A percentile compares a stretch with the other conserved stretches of the same genome.
Conservation (phyloP, 2,888 invertebrate genomes). For the Phlogophora meticulosa region DNA sequence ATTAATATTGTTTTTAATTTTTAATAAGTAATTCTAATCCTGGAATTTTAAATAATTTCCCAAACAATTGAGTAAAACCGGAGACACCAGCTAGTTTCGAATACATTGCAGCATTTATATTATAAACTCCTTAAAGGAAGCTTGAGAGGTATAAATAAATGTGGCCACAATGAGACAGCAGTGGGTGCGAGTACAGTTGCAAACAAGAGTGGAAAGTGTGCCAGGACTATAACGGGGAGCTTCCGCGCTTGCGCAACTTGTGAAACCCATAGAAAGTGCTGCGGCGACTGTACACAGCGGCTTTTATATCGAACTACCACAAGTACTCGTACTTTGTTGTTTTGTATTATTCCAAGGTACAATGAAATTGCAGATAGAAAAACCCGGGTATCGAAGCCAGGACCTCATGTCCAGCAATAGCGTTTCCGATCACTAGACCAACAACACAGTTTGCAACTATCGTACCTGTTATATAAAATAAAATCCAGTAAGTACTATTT, state of each 20-base stretch:
- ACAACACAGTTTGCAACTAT: no score
- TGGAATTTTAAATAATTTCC: no score
- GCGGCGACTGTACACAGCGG: slow-evolving; percentile 45
- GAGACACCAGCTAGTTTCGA: neutral
- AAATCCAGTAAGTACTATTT: no score
- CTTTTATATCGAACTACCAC: slow-evolving; percentile 24
- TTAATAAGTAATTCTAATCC: no score
- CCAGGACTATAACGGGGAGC: slow-evolving; percentile 70
- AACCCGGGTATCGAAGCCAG: no score
- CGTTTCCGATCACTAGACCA: no score
- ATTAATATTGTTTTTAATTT: no score
- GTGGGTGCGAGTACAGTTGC: slow-evolving; percentile 51
- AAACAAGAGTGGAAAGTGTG: slow-evolving; percentile 80
- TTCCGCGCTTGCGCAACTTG: slow-evolving; percentile 60
- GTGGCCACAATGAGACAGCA: slow-evolving; percentile 19
- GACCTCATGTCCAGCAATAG: no score
- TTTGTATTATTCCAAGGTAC: slow-evolving; percentile 21
- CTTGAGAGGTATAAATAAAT: slow-evolving; percentile 25
- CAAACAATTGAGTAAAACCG: slow-evolving; percentile 1
- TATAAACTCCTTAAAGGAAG: slow-evolving; percentile 41
- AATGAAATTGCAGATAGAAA: no score
- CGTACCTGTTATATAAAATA: no score
- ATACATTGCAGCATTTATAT: slow-evolving; percentile 25
- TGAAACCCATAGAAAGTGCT: slow-evolving; percentile 75
- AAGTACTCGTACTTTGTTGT: slow-evolving; percentile 18